Conservation (phyloP, 2,888 invertebrate species). For the Chesias legatella region DNA sequence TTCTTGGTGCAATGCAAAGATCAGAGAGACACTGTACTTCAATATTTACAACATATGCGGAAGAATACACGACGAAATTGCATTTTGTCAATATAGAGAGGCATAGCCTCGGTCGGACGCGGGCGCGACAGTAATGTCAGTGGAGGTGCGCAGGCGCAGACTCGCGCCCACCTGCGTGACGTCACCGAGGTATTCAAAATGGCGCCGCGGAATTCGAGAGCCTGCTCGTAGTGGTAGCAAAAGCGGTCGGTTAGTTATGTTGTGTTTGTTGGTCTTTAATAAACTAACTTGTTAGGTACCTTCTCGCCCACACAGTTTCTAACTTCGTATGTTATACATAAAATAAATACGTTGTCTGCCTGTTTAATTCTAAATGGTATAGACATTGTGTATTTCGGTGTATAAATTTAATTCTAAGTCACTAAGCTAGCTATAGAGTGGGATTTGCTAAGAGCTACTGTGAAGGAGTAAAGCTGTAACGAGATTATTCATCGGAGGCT, state of each 20-base stretch:
- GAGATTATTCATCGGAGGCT: no score
- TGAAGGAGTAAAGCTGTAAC: no score
- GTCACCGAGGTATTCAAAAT: slow-evolving; percentile 78
- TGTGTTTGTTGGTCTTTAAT: slow-evolving; percentile 26
- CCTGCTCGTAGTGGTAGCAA: slow-evolving; percentile 60
- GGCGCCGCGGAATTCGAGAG: slow-evolving; percentile 76
- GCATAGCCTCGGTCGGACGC: slow-evolving; percentile 70
- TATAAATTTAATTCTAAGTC: no score
- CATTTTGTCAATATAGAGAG: slow-evolving; percentile 65
- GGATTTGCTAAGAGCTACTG: no score
- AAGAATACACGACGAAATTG: slow-evolving; percentile 62
- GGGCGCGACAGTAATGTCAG: slow-evolving; percentile 68
- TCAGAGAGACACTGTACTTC: slow-evolving; percentile 65
- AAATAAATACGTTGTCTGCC: no score
- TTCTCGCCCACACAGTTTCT: slow-evolving; percentile 20
- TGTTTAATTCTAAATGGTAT: no score
- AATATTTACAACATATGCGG: slow-evolving; percentile 60
- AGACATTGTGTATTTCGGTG: no score
- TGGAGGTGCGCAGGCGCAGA: slow-evolving; percentile 62
- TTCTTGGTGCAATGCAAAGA: slow-evolving; percentile 64
- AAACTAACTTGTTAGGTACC: slow-evolving; percentile 17
- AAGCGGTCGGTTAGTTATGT: slow-evolving; percentile 31
- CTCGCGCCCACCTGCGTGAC: slow-evolving; percentile 74
- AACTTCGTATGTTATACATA: neutral
- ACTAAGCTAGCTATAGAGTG: no score